Evolutionary conservation across 2,888 invertebrate species (phyloP).

Genomic region (Papilio gigon): DNA sequence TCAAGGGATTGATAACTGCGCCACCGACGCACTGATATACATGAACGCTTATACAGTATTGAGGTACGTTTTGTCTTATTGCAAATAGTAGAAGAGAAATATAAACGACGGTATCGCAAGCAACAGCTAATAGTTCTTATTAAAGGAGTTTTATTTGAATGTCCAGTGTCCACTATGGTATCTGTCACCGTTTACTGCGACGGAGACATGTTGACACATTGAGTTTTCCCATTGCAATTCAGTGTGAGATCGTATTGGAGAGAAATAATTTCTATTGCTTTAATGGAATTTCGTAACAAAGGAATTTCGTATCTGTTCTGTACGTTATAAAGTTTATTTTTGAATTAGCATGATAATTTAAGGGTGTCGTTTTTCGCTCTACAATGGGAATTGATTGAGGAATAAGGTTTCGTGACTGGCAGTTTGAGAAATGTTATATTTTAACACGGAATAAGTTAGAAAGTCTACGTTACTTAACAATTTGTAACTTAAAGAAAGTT

Average conservation of each 20-base stretch:
- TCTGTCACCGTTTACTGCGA: conserved; percentile 21
- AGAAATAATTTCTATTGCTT: conserved; percentile 49
- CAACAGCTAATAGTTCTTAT: no score
- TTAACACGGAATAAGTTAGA: conserved; percentile 49
- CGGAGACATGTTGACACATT: conserved; percentile 47
- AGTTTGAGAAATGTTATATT: conserved; percentile 53
- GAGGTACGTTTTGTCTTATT: no score
- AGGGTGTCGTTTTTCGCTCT: conserved; percentile 47
- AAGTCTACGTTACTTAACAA: conserved; percentile 45
- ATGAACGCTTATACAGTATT: no score
- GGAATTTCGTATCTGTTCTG: conserved; percentile 41
- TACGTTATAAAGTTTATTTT: conserved; percentile 41
- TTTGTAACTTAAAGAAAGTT: conserved; percentile 23
- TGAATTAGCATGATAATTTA: conserved; percentile 36
- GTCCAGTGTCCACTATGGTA: conserved; percentile 7
- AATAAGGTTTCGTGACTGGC: conserved; percentile 52
- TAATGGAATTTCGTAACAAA: conserved; percentile 37
- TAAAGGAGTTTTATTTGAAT: not conserved
- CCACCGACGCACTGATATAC: no score
- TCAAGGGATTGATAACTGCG: no score
- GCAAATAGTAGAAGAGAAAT: no score
- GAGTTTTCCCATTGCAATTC: conserved; percentile 51
- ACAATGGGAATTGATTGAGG: conserved; percentile 54
- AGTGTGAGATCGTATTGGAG: conserved; percentile 49
- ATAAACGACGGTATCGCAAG: no score